Evolutionary conservation across 2,888 invertebrate genomes (phyloP), one percentile per base, ranked within the genome.

Genomic region (Dicyrtomina minuta): DNA sequence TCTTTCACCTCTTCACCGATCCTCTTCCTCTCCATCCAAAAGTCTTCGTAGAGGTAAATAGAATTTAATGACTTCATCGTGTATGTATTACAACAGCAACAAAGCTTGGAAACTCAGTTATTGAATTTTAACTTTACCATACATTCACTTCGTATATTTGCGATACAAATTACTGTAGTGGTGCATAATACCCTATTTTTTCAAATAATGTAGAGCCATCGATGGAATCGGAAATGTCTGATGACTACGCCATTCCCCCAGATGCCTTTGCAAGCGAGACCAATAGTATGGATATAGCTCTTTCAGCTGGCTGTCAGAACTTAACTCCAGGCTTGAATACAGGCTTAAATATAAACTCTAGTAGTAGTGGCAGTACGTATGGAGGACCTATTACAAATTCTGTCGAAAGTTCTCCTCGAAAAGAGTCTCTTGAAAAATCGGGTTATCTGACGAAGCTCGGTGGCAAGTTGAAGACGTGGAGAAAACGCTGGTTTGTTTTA

Each of bases 161-260:
- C n/a, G n/a, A n/a, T n/a, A n/a, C n/a, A n/a, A n/a, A n/a, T n/a
- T n/a, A n/a, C n/a, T n/a, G n/a, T n/a, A n/a, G n/a, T n/a, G n/a
- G n/a, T n/a, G n/a, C n/a, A n/a, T n/a, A n/a, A n/a, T n/a, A n/a
- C n/a, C n/a, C n/a, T n/a, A n/a, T n/a, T n/a, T n/a, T 33, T 33
- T 33, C 4, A 33, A 3, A 33, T 33, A 8, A 5, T 33, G 33
- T 81, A 77, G 83, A 81, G 70, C 79, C 80, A 66, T 93, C 93
- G 71, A 90, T 93, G 84, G 94, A 94, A 83, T 93, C 93, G 69
- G 93, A 94, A 79, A 89, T 93, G 85, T 95, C 96, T 43, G 95
- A 96, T 81, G 96, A 96, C 85, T 96, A 96, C 83, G 96, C 96
- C 70, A 90, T 96, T 80, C 96, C 96, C 12, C 96, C 96, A 12